Base-by-base conservation (phyloP, 2,113 vertebrate genomes). In the Ictalurus punctatus region DNA sequence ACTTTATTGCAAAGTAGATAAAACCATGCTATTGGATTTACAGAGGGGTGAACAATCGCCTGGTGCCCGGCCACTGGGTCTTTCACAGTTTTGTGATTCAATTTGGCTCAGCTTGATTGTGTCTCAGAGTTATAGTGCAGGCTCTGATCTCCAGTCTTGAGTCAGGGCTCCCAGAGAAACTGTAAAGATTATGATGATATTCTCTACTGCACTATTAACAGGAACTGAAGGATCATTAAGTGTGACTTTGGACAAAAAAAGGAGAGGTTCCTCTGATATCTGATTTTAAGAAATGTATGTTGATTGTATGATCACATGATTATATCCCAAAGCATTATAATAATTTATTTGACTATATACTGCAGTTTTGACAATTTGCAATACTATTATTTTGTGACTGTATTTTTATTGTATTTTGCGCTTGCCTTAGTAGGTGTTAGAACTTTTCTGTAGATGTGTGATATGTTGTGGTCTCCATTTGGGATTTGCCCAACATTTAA, bases 61-160 rank as follows among this genome's bases (percentile, higher is more conserved):
- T 90, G 54, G 87, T 21, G 4, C 61, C 61, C 78, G 83, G 89
- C 71, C 86, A 85, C 73, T 44, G 71, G 65, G 81, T 91, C 86
- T 87, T 91, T 93, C 87, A 90, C 89, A 93, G 89, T 83, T 91
- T 74, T 79, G 86, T 87, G 27, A 90, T 91, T 92, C 91, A 87
- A 88, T 93, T 90, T 90, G 86, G 83, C 73, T 40, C 17, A 27
- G 65, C 91, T 91, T 92, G 91, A 92, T 92, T 92, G 92, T 91
- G 48, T 88, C 85, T 83, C 86, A 87, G 88, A 91, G 89, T 92
- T 92, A 94, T 93, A 87, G 90, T 54, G 27, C 17, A 69, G 61
- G 86, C 84, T 82, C 88, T 90, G 91, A 89, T 84, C 90, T 80
- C 63, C 84, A 87, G 85, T 86, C 85, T 73, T 59, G 52, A 88